Evolutionary conservation across 2,113 vertebrate genomes (phyloP).

Genomic region (Stigmatopora nigra): DNA sequence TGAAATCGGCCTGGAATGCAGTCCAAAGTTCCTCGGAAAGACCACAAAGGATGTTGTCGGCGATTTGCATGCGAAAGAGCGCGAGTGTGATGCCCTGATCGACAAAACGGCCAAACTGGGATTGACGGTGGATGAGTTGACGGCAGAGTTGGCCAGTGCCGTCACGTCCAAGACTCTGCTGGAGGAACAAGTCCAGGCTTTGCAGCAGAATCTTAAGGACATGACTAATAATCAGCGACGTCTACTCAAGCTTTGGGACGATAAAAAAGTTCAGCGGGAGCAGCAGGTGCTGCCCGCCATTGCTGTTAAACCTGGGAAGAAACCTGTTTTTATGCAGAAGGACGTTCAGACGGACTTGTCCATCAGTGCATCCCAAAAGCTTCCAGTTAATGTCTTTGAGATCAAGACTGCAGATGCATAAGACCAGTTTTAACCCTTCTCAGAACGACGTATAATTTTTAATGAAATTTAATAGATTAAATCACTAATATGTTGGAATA

Average conservation of each 20-base stretch:
- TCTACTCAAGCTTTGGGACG: conserved; percentile 71
- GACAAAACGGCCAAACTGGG: conserved; percentile 67
- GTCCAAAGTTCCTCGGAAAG: conserved; percentile 68
- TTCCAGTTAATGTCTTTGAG: conserved; percentile 62
- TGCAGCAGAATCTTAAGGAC: conserved; percentile 72
- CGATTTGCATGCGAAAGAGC: conserved; percentile 68
- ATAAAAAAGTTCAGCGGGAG: conserved; percentile 67
- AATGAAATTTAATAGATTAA: conserved; percentile 53
- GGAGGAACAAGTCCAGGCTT: conserved; percentile 66
- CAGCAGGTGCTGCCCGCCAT: conserved; percentile 63
- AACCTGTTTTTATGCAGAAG: conserved; percentile 44
- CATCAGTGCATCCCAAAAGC: conserved; percentile 57
- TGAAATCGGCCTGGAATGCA: conserved; percentile 70
- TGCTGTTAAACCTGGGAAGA: conserved; percentile 49
- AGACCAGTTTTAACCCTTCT: conserved; percentile 47
- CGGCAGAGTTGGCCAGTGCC: conserved; percentile 64
- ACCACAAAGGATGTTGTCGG: conserved; percentile 72
- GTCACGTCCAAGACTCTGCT: conserved; percentile 69
- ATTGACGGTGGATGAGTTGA: conserved; percentile 64
- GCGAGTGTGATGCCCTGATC: conserved; percentile 59
- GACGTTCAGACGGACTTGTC: conserved; percentile 71
- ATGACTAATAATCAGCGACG: conserved; percentile 73
- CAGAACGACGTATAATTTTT: conserved; percentile 53
- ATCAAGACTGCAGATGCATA: conserved; percentile 41
- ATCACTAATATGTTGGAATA: too few relatives aligned